Percentiles rank a stretch among this genome's conserved stretches.
These are phyloP conservation scores for Clarias magur DNA, from an alignment of 2,113 vertebrate species.

Conservation along the genomic window DNA sequence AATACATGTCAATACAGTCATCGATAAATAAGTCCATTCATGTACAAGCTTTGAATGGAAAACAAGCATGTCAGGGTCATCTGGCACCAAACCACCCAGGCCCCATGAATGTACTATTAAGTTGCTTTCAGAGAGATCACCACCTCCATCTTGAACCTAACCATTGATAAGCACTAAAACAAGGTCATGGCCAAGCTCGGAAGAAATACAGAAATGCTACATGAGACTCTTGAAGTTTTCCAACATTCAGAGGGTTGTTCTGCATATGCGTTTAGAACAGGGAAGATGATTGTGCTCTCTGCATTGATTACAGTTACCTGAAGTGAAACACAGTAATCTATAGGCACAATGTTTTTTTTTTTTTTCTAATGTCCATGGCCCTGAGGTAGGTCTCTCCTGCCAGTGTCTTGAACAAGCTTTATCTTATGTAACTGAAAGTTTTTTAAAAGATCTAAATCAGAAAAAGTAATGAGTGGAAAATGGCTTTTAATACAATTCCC, in stretches of 20 bases:
- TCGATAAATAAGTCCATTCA: neutral
- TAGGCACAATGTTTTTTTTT: neutral
- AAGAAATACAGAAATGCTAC: neutral
- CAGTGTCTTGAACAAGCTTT: neutral
- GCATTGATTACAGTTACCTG: neutral
- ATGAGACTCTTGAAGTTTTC: neutral
- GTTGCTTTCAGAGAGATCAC: neutral
- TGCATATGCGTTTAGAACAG: neutral
- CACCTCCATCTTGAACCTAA: neutral
- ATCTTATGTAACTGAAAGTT: neutral
- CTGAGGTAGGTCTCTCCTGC: neutral
- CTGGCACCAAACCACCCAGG: neutral
- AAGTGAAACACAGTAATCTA: neutral
- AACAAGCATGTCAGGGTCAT: neutral
- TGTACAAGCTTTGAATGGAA: neutral
- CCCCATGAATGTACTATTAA: neutral
- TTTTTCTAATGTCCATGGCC: neutral
- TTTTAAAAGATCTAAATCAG: neutral
- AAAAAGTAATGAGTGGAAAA: neutral
- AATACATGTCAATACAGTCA: neutral
- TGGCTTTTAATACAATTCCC: neutral
- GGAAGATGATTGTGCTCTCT: neutral
- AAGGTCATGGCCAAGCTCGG: neutral
- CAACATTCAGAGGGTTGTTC: neutral
- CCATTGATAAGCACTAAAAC: neutral